A percentile compares a stretch with the other conserved stretches of the same genome.
Evolutionary conservation across 2,888 invertebrate species (phyloP).

Genomic region (Tenthredo mesomela): DNA sequence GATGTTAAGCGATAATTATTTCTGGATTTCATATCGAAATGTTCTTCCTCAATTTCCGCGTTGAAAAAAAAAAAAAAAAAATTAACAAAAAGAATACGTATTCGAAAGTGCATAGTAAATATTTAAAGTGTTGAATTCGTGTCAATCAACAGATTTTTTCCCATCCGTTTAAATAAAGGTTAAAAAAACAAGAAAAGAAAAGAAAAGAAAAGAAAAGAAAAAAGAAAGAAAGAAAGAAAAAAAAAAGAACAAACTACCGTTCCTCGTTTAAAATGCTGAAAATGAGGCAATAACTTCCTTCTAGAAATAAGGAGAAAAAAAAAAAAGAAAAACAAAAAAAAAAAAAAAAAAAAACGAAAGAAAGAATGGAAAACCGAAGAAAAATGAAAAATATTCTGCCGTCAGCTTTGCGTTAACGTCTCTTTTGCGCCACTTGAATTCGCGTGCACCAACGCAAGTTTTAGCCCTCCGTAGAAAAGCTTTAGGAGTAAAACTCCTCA

Average conservation of each 20-base stretch:
- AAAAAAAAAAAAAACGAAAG: background rate
- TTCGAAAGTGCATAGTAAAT: slow-evolving; percentile 12
- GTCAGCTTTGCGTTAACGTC: slow-evolving; percentile 19
- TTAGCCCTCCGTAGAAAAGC: slow-evolving; percentile 27
- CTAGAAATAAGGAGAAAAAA: background rate
- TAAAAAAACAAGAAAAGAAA: background rate
- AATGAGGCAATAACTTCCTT: background rate
- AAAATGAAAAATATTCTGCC: slow-evolving; percentile 11
- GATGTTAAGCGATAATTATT: background rate
- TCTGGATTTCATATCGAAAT: background rate
- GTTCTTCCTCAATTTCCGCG: background rate
- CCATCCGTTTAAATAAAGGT: background rate
- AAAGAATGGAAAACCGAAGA: background rate
- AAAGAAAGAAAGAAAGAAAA: background rate
- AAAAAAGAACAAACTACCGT: background rate
- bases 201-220: background rate
- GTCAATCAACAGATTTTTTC: background rate
- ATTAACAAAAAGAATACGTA: background rate
- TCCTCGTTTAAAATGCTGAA: background rate
- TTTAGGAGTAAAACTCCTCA: background rate
- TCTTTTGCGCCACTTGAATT: slow-evolving; percentile 54
- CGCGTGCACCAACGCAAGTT: slow-evolving; percentile 6
- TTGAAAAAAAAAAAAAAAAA: background rate
- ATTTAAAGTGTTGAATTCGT: background rate
- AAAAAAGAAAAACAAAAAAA: background rate